Evolutionary conservation across 2,888 invertebrate species (phyloP).

Genomic region (Rhagium mordax): DNA sequence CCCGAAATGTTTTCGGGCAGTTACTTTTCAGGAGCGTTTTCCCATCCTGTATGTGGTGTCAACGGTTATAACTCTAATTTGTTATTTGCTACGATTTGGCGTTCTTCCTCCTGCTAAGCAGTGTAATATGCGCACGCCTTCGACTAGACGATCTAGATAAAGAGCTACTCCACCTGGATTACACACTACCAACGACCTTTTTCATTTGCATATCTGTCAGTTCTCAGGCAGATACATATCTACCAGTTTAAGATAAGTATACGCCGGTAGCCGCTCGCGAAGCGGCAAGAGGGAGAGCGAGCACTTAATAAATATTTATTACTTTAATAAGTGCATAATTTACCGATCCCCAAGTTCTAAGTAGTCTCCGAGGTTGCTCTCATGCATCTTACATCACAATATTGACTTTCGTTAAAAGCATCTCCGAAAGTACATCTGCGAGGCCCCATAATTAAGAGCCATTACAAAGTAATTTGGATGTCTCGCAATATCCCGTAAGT

Average conservation of each 20-base stretch:
- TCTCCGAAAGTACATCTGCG: neutral
- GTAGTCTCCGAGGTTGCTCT: neutral
- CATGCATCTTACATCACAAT: neutral
- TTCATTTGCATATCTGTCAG: slow-evolving; percentile 1
- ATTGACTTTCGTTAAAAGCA: neutral
- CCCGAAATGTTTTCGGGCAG: too few relatives aligned
- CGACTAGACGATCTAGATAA: slow-evolving; percentile 7
- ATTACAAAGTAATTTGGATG: neutral
- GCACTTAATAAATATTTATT: neutral
- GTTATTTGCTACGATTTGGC: too few relatives aligned
- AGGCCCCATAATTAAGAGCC: neutral
- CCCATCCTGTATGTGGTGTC: too few relatives aligned
- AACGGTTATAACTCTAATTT: too few relatives aligned
- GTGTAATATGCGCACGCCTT: too few relatives aligned
- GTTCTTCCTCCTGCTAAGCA: too few relatives aligned
- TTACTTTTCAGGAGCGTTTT: too few relatives aligned
- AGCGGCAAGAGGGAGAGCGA: neutral
- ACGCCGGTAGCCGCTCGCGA: neutral
- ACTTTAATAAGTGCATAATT: neutral
- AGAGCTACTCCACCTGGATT: neutral
- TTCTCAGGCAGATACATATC: slow-evolving; percentile 1
- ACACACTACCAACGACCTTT: neutral
- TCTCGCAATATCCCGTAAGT: neutral
- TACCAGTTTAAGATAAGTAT: neutral
- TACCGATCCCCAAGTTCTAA: neutral